Evolutionary conservation across 2,797 vertebrate genomes (phyloP).

Genomic region (Notolepis coatsorum): DNA sequence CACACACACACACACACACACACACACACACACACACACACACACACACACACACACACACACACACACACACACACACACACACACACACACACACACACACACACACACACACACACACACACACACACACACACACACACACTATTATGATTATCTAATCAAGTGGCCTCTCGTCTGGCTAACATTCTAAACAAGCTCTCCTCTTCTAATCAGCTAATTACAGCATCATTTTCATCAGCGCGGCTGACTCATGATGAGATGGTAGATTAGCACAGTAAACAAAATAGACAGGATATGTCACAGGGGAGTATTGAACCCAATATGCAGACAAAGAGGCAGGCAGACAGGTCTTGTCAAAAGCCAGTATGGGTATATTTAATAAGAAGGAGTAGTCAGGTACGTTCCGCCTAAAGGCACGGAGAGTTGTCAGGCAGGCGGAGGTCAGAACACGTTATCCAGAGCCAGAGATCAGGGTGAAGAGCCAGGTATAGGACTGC

Average conservation of each 20-base stretch:
- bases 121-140: slow-evolving; percentile 29
- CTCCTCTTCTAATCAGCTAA: slow-evolving; percentile 63
- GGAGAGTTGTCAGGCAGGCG: too few species aligned
- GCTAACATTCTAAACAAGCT: slow-evolving; percentile 56
- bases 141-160: slow-evolving; percentile 54
- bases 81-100: neutral
- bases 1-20: neutral
- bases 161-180: slow-evolving; percentile 64
- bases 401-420: too few species aligned
- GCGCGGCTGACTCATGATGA: slow-evolving; percentile 40
- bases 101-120: neutral
- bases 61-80: neutral
- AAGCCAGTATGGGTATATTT: too few species aligned
- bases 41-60: neutral
- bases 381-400: too few species aligned
- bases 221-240: slow-evolving; percentile 62
- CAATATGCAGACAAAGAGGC: too few species aligned
- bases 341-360: too few species aligned
- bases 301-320: neutral
- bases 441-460: too few species aligned
- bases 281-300: slow-evolving; percentile 34
- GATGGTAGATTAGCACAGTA: slow-evolving; percentile 37
- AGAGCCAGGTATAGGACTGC: too few species aligned
- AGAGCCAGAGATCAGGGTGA: too few species aligned
- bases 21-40: neutral